Base-by-base conservation (phyloP, 2,888 invertebrate genomes). In the Eupithecia insigniata region DNA sequence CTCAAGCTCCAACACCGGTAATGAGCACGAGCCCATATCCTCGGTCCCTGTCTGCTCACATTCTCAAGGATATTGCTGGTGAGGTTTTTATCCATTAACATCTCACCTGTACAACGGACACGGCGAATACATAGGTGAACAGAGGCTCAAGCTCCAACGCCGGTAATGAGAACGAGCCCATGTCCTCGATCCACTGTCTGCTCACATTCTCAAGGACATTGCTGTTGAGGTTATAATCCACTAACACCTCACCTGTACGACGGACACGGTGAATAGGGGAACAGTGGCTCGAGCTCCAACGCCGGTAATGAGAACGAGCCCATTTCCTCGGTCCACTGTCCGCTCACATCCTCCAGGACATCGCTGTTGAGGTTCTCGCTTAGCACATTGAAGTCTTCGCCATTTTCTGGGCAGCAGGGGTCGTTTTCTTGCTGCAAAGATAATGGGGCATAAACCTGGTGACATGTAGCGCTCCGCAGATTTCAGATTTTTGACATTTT, bases 121-220 rank as follows among this genome's bases (percentile, higher is more conserved):
- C 0, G 98, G 97, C 66, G 97, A 97, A 90, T n/a, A n/a, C n/a
- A n/a, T 98, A 98, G 3, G 98, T 97, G 83, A 98, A 98, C 69
- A 98, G 95, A 73, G 98, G 98, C 85, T 98, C 98, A 85, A 98
- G 94, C 86, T 98, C 98, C 81, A 98, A 91, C 0, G 97, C 95
- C 32, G 98, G 97, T 81, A 98, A 90, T 0, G 97, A 96, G 92
- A 98, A 98, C 51, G 97, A 97, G 69, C 97, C 97, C 96, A 97
- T 97, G 90, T 97, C 97, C 90, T 97, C 97, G 83, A 95, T 94
- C 96, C 96, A 96, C 78, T 92, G 93, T 82, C 94, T 95, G 69
- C 86, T 91, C 80, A 94, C 94, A 80, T 84, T 87, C 75, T 83
- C 85, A 71, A 88, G 84, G 71, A 87, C 91, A 76, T 91, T 92